Base-by-base conservation (phyloP, 2,888 invertebrate species). In the Morpho achilles region DNA sequence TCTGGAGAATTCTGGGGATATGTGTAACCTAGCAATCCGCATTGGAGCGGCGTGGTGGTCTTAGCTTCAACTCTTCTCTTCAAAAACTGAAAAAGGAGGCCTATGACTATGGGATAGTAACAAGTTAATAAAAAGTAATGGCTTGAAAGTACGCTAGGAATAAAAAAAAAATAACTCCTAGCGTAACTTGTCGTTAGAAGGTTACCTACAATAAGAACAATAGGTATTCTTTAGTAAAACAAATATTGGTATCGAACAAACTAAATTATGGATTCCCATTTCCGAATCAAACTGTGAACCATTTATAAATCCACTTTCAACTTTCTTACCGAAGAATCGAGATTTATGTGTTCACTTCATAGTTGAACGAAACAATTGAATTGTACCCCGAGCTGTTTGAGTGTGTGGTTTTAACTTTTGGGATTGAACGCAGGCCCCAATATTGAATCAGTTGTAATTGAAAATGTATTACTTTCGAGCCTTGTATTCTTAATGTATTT, bases 231-330 rank as follows among this genome's bases (percentile, higher is more conserved):
- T 48, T 48, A 16, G 54, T 50, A 44, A 60, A 57, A 57, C 48
- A 23, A 60, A 59, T 40, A 54, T 45, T 45, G 57, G 57, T 43
- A 45, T 23, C 45, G 45, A 58, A 53, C 55, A 59, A 60, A 62
- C 52, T 52, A 58, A 60, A 60, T 60, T 55, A 62, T 53, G 55
- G 60, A 23, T 60, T 60, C 54, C 55, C 49, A 55, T 55, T 60
- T 58, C 56, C 58, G 45, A 56, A 49, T 70, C 74, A 72, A 47
- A 47, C 46, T 53, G 61, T 63, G 65, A 64, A 61, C 55, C 66
- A 68, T 71, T 67, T 67, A 75, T 70, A 74, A 75, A 75, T 70
- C 72, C 70, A 76, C 73, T 73, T 74, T 68, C 68, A 74, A 77
- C 68, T 74, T 70, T 72, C 73, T 69, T 74, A 72, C 53, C 52